Conservation (phyloP, 2,888 invertebrate species). For the Cynaeus angustus region DNA sequence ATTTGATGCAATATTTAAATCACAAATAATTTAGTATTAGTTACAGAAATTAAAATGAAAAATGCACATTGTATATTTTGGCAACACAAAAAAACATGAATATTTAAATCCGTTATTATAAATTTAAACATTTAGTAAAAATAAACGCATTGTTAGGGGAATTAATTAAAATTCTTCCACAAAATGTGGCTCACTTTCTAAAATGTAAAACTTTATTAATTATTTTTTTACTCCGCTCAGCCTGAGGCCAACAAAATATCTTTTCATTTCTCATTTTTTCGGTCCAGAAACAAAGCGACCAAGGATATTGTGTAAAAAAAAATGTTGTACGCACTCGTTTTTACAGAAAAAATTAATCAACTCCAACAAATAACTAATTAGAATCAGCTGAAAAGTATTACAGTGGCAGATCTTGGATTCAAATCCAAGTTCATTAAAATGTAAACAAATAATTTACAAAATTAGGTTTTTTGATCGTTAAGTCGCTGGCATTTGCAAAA, state of each 20-base stretch:
- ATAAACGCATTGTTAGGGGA: neutral
- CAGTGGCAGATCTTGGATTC: no score
- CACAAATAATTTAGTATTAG: neutral
- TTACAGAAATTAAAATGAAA: no score
- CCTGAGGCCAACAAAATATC: constrained; percentile 1
- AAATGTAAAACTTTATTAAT: constrained; percentile 3
- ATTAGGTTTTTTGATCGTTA: no score
- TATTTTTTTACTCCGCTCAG: neutral
- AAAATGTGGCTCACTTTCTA: neutral
- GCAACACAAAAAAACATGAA: no score
- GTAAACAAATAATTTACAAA: no score
- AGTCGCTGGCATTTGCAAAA: no score
- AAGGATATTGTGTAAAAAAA: neutral
- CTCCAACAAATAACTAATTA: no score
- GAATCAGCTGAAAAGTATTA: no score
- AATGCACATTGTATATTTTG: no score
- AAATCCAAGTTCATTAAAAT: no score
- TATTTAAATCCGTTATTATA: no score
- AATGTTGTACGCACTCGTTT: neutral
- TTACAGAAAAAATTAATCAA: no score
- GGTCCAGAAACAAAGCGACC: neutral
- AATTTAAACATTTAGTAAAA: neutral
- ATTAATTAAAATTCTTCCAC: constrained; percentile 9
- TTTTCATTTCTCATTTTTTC: constrained; percentile 7
- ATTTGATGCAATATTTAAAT: neutral